Evolutionary conservation across 2,888 invertebrate species (phyloP), one percentile per base, ranked within the genome.

Genomic region (Cantharis rufa): DNA sequence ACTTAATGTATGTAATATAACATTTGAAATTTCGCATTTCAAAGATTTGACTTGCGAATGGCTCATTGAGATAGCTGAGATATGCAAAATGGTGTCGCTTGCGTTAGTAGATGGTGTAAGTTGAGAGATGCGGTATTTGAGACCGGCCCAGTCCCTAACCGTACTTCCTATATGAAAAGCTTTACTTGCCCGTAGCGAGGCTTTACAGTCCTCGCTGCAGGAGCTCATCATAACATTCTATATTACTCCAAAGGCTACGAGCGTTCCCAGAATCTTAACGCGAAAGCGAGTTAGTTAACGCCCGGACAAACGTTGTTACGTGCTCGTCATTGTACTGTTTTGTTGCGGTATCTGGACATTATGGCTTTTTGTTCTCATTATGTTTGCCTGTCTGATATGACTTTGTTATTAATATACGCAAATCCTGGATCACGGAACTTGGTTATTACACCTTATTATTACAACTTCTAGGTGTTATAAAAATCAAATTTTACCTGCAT

Each of bases 161-260:
- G 66, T 66, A 70, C 68, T 72, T 70, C 48, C 69, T 70, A 62
- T 69, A 63, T 61, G 69, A 69, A 72, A 72, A 64, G 72, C 74
- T 72, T 64, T 66, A 62, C 71, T 68, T 48, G 66, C 64, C 16
- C 71, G 69, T 21, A 62, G 71, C 63, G 48, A 75, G 61, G 74
- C 71, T 66, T 71, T 72, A 62, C 63, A 70, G 66, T 70, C 71
- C 75, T 79, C 71, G 78, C 78, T 72, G 75, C 75, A 77, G 78
- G 74, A 77, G 79, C 80, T 79, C 80, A 79, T 81, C 81, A 81
- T 81, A 81, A 81, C 80, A 81, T 80, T 66, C 81, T 81, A 80
- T 81, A 81, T 80, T 81, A 81, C 75, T 75, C 79, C 75, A 75
- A 75, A 75, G 79, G 79, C 75, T 69, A 72, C 16, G 74, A 75